A percentile compares a stretch with the other conserved stretches of the same genome.
Evolutionary conservation across 2,113 vertebrate species (phyloP).

Genomic region (Barnardius zonarius): DNA sequence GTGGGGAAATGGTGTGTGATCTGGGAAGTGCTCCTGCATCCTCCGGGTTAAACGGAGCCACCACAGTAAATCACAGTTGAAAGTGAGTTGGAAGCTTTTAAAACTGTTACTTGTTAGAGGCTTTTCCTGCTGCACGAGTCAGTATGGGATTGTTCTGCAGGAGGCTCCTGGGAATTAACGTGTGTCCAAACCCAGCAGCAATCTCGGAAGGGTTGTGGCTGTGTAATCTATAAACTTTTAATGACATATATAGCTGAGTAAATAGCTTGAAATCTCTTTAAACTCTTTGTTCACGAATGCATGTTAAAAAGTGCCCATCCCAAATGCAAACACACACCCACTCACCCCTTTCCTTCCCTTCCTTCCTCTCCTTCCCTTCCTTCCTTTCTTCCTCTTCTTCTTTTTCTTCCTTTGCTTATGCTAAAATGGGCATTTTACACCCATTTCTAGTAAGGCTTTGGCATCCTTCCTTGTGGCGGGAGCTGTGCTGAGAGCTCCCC

Average conservation of each 20-base stretch:
- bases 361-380: not conserved
- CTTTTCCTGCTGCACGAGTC: not conserved
- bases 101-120: not conserved
- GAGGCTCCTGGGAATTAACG: not conserved
- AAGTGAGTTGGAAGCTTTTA: constrained; percentile 30
- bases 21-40: not conserved
- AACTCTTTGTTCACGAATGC: constrained; percentile 33
- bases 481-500: not conserved
- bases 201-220: not conserved
- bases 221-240: constrained; percentile 15
- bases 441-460: constrained; percentile 47
- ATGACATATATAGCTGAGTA: constrained; percentile 7
- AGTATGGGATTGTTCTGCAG: not conserved
- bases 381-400: not conserved
- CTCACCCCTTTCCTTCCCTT: constrained; percentile 33
- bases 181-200: not conserved
- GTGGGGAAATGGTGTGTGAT: not conserved
- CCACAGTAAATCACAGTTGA: constrained; percentile 11
- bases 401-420: not conserved
- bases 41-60: not conserved
- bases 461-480: not conserved
- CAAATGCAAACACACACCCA: not conserved
- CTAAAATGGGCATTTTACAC: not conserved
- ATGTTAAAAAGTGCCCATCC: constrained; percentile 44
- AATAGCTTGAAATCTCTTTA: constrained; percentile 32